Evolutionary conservation across 2,888 invertebrate species (phyloP).

Genomic region (Amphipyra berbera): DNA sequence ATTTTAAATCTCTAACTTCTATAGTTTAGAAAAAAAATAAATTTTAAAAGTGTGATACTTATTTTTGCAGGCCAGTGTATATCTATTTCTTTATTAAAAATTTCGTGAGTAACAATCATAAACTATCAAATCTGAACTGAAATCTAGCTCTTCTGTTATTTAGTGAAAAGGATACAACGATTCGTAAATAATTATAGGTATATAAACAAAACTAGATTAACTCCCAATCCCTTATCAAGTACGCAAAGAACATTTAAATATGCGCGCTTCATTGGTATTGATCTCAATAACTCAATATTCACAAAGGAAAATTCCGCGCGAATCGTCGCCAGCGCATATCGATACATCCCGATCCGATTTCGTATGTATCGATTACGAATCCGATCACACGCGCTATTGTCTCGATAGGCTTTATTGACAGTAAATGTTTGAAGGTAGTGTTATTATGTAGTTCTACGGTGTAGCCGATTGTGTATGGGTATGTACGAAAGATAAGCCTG

Average conservation of each 20-base stretch:
- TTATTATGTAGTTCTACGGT: conserved; percentile 43
- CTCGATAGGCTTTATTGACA: conserved; percentile 59
- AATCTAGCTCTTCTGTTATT: no score
- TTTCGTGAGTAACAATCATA: no score
- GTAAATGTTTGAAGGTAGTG: conserved; percentile 48
- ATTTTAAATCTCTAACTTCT: no score
- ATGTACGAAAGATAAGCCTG: neutral
- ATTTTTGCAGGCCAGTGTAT: no score
- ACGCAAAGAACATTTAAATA: conserved; percentile 24
- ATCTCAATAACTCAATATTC: conserved; percentile 48
- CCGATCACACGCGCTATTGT: conserved; percentile 72
- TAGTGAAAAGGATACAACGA: no score
- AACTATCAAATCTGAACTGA: no score
- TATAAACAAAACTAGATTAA: no score
- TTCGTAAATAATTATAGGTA: no score
- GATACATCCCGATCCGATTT: conserved; percentile 38
- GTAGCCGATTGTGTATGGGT: no score
- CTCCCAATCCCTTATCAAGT: neutral
- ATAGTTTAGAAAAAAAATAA: no score
- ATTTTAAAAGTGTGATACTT: no score
- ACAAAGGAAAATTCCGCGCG: conserved; percentile 39
- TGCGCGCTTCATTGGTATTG: conserved; percentile 47
- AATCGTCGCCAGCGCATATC: conserved; percentile 25
- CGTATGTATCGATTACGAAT: conserved; percentile 67
- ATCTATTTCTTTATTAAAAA: no score